phyloP scores from a whole-genome alignment of 2,113 vertebrate genomes.

The Hiodon tergisus region DNA sequence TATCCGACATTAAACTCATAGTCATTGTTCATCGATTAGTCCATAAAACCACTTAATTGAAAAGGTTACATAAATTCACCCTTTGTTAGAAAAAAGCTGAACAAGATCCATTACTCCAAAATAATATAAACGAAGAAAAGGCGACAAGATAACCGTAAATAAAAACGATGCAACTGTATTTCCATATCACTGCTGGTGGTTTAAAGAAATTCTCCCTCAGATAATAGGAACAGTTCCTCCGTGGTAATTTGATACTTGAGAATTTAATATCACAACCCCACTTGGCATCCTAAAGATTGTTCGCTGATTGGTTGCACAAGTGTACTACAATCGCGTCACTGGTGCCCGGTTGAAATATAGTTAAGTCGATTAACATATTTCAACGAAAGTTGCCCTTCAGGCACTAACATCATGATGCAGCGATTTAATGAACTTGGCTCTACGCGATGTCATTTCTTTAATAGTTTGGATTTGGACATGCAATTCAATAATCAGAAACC shows the following conservation, averaged over 20 bases:
- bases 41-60: conserved; percentile 56
- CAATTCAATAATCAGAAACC: too few species aligned
- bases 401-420: too few species aligned
- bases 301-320: conserved; percentile 67
- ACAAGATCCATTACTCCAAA: conserved; percentile 47
- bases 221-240: conserved; percentile 33
- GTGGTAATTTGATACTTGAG: conserved; percentile 41
- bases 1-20: conserved; percentile 80
- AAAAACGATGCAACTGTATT: conserved; percentile 26
- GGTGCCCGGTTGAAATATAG: conserved; percentile 54
- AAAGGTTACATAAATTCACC: conserved; percentile 47
- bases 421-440: too few species aligned
- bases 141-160: background rate
- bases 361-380: conserved; percentile 60
- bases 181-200: conserved; percentile 25
- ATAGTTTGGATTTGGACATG: too few species aligned
- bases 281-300: conserved; percentile 45
- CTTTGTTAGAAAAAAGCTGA: conserved; percentile 26
- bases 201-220: conserved; percentile 44
- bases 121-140: conserved; percentile 2
- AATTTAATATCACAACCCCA: conserved; percentile 44
- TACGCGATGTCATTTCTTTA: too few species aligned
- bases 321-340: conserved; percentile 58
- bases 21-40: conserved; percentile 66
- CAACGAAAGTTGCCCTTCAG: conserved; percentile 43